A percentile compares a stretch with the other conserved stretches of the same genome.
Conservation (phyloP, 2,888 invertebrate species). For the Leptothorax acervorum region DNA sequence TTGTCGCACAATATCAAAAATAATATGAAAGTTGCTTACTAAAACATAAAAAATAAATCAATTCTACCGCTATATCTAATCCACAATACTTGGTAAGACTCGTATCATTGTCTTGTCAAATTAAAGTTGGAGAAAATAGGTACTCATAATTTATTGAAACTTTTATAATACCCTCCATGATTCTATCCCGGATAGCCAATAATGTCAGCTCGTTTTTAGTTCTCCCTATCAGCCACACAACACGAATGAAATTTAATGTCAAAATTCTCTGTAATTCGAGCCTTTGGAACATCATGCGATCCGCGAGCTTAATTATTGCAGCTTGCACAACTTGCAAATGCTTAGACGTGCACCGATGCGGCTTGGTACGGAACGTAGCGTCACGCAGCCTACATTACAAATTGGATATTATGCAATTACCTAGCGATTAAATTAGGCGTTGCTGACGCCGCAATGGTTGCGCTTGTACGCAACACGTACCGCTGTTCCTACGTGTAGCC, state of each 20-base stretch:
- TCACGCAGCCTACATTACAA: slow-evolving; percentile 73
- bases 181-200: neutral
- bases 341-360: slow-evolving; percentile 66
- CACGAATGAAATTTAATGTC: slow-evolving; percentile 17
- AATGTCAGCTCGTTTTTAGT: neutral
- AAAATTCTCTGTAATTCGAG: slow-evolving; percentile 14
- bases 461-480: slow-evolving; percentile 49
- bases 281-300: slow-evolving; percentile 34
- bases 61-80: neutral
- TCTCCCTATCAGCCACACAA: neutral
- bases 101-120: neutral
- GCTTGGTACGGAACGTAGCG: slow-evolving; percentile 61
- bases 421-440: slow-evolving; percentile 77
- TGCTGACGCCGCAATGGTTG: slow-evolving; percentile 57
- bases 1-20: neutral
- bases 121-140: neutral
- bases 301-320: slow-evolving; percentile 68
- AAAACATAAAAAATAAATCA: neutral
- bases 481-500: slow-evolving; percentile 35
- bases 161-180: neutral
- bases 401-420: slow-evolving; percentile 79
- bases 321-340: slow-evolving; percentile 66
- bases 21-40: neutral
- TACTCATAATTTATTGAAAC: neutral
- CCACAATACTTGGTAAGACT: neutral